A percentile compares a stretch with the other conserved stretches of the same genome.
These are phyloP conservation scores for Coreoperca whiteheadi DNA, from an alignment of 2,113 vertebrate genomes.

Conservation along the genomic window DNA sequence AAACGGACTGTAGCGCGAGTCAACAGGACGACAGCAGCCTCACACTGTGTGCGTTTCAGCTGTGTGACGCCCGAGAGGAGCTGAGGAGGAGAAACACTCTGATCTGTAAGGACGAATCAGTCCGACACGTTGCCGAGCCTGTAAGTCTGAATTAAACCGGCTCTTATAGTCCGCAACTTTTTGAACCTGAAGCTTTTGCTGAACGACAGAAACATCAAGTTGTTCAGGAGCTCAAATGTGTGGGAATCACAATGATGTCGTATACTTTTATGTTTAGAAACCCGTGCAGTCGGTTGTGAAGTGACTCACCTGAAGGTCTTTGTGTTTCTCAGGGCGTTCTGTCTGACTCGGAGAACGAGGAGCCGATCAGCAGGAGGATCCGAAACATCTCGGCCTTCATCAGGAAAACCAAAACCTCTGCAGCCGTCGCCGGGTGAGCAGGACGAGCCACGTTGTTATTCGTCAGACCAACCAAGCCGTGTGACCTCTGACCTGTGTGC, in stretches of 20 bases:
- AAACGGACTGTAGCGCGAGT: no score
- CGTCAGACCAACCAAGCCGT: not conserved
- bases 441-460: no score
- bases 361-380: conserved; percentile 89
- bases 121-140: conserved; percentile 50
- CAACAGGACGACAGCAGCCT: no score
- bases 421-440: conserved; percentile 50
- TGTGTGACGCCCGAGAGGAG: conserved; percentile 75
- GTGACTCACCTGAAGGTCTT: no score
- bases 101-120: conserved; percentile 59
- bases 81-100: conserved; percentile 58
- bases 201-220: no score
- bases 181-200: not conserved
- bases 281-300: no score
- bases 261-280: no score
- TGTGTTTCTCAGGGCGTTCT: conserved; percentile 73
- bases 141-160: conserved; percentile 53
- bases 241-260: no score
- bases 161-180: no score
- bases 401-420: conserved; percentile 84
- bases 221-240: no score
- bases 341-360: conserved; percentile 97
- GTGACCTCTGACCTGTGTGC: conserved; percentile 23
- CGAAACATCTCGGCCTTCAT: conserved; percentile 91
- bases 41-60: conserved; percentile 65